phyloP scores from a whole-genome alignment of 2,888 invertebrate genomes.

The Apodemia mormo region DNA sequence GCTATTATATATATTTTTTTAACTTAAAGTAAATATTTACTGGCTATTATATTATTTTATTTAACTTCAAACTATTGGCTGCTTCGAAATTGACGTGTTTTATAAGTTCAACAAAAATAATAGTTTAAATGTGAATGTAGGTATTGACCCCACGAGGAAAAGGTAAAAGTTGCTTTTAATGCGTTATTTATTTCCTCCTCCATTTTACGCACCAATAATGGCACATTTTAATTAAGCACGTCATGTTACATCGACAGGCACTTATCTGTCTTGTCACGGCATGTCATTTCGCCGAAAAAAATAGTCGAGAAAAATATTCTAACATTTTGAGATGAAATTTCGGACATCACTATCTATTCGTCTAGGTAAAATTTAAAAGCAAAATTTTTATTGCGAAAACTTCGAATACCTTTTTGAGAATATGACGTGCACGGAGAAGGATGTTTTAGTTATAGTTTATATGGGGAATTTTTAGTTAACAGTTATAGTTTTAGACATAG shows the following conservation, averaged over 20 bases:
- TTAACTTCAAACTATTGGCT: no score
- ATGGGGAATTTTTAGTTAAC: no score
- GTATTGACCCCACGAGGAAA: neutral
- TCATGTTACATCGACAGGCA: constrained; percentile 43
- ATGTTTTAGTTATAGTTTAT: no score
- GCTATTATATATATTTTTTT: no score
- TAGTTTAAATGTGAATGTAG: no score
- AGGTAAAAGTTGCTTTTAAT: neutral
- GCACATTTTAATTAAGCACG: constrained; percentile 41
- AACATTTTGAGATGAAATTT: neutral
- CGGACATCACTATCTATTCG: neutral
- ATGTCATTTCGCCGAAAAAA: constrained; percentile 31
- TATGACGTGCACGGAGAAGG: no score
- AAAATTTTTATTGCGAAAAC: neutral
- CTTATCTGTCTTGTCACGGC: constrained; percentile 38
- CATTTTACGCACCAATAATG: constrained; percentile 30
- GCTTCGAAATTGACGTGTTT: no score
- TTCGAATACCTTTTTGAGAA: no score
- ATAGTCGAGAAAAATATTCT: constrained; percentile 24
- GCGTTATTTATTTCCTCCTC: constrained; percentile 30
- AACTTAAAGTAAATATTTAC: no score
- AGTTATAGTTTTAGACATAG: no score
- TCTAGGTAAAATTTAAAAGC: neutral
- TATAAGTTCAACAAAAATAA: no score
- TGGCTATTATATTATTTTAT: neutral